Evolutionary conservation across 35 echinoderm and acorn worm genomes (phyloP).

Genomic region (Stichopus chloronotus): DNA sequence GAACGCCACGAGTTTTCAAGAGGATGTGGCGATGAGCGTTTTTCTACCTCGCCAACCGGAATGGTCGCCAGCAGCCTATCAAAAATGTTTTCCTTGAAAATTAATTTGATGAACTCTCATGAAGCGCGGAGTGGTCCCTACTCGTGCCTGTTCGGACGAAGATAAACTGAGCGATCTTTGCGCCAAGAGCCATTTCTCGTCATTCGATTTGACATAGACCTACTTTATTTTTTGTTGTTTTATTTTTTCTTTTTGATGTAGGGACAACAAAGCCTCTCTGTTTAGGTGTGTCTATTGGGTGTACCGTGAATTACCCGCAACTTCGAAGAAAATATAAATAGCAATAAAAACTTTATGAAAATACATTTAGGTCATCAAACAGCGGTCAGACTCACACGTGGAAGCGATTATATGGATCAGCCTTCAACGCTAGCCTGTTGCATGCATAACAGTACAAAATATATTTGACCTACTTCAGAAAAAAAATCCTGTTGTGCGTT

Average conservation of each 20-base stretch:
- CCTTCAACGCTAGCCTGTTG: constrained; percentile 34
- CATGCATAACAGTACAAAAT: constrained; percentile 26
- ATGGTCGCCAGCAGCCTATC: background rate
- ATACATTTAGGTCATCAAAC: constrained; percentile 14
- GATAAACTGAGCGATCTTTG: background rate
- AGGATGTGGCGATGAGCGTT: constrained; percentile 27
- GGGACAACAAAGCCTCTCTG: constrained; percentile 14
- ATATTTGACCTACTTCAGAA: background rate
- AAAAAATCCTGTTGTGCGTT: no score
- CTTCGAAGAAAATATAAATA: background rate
- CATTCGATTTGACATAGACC: constrained; percentile 23
- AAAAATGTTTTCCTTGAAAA: constrained; percentile 10
- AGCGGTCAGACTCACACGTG: constrained; percentile 8
- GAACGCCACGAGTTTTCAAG: constrained; percentile 18
- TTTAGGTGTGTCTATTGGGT: background rate
- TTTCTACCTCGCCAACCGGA: constrained; percentile 13
- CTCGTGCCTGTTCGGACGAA: background rate
- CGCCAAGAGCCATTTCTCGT: constrained; percentile 14
- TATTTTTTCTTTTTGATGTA: background rate
- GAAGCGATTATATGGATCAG: background rate
- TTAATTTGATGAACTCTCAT: constrained; percentile 29
- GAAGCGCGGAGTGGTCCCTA: constrained; percentile 28
- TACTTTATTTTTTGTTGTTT: constrained; percentile 4
- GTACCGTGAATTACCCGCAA: constrained; percentile 19
- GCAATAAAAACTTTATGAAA: background rate